Conservation (phyloP, 2,113 vertebrate species). For the Otis tarda region DNA sequence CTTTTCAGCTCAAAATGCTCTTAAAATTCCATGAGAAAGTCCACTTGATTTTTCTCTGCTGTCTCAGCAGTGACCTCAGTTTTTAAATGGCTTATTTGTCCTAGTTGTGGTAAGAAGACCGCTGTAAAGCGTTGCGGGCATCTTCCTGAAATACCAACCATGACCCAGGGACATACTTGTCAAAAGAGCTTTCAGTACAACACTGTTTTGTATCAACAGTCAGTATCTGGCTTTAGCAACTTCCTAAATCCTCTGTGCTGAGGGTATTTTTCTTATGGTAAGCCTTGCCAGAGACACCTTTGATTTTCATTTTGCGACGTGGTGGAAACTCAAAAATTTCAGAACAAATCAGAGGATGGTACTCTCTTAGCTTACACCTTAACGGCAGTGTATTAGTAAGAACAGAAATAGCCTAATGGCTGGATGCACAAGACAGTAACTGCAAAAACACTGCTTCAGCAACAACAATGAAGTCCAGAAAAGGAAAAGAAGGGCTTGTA, state of each 20-base stretch:
- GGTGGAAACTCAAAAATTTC: not conserved
- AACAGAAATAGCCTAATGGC: not conserved
- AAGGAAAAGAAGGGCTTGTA: not conserved
- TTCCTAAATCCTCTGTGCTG: not conserved
- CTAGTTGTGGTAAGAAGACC: not conserved
- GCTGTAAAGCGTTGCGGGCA: not conserved
- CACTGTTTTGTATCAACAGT: not conserved
- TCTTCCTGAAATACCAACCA: not conserved
- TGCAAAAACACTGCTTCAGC: not conserved
- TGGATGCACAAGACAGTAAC: not conserved
- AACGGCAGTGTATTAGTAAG: not conserved
- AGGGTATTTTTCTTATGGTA: not conserved
- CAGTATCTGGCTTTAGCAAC: not conserved
- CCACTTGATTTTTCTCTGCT: not conserved
- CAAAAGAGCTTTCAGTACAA: not conserved
- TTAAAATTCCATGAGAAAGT: conserved; percentile 17
- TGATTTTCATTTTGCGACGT: not conserved
- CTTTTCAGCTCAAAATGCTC: not conserved
- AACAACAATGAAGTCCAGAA: not conserved
- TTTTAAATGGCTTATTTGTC: conserved; percentile 26
- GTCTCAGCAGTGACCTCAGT: not conserved
- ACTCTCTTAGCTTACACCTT: not conserved
- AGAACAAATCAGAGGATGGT: not conserved
- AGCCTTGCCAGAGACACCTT: not conserved
- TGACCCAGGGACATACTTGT: not conserved